A percentile compares a stretch with the other conserved stretches of the same genome.
Evolutionary conservation across 2,113 vertebrate species (phyloP).

Genomic region (Ailurus styani): DNA sequence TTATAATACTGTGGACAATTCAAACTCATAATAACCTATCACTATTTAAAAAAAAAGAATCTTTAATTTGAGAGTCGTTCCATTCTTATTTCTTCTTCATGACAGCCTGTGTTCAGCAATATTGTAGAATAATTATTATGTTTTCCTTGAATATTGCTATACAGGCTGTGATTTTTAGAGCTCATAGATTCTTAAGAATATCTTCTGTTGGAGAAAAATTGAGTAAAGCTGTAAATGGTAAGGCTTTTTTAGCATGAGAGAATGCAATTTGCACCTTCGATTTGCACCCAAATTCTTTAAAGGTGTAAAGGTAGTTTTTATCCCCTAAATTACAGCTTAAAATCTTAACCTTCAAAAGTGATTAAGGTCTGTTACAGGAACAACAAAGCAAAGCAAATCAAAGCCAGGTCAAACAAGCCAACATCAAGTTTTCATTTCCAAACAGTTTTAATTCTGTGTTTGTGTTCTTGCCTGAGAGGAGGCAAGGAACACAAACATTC

Average conservation of each 20-base stretch:
- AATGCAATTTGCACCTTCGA: slow-evolving; percentile 36
- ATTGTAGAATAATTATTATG: background rate
- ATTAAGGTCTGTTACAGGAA: slow-evolving; percentile 67
- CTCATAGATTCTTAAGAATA: background rate
- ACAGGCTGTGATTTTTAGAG: background rate
- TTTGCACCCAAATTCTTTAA: slow-evolving; percentile 29
- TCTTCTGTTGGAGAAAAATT: background rate
- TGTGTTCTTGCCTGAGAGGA: slow-evolving; percentile 80
- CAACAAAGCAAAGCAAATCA: slow-evolving; percentile 76
- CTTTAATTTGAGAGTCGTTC: background rate
- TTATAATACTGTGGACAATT: background rate
- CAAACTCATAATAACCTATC: background rate
- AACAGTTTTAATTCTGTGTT: slow-evolving; percentile 80
- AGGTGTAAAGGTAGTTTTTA: slow-evolving; percentile 41
- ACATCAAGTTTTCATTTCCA: slow-evolving; percentile 82
- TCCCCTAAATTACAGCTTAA: background rate
- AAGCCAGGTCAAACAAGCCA: slow-evolving; percentile 77
- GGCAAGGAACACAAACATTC: slow-evolving; percentile 82
- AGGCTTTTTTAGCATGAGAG: background rate
- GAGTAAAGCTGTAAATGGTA: background rate
- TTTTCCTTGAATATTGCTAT: background rate
- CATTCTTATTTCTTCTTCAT: background rate
- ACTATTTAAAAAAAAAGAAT: background rate
- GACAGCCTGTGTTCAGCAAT: background rate
- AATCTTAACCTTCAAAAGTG: slow-evolving; percentile 51